Conservation (phyloP, 1,140 invertebrate species). For the Thereuonema tuberculata region DNA sequence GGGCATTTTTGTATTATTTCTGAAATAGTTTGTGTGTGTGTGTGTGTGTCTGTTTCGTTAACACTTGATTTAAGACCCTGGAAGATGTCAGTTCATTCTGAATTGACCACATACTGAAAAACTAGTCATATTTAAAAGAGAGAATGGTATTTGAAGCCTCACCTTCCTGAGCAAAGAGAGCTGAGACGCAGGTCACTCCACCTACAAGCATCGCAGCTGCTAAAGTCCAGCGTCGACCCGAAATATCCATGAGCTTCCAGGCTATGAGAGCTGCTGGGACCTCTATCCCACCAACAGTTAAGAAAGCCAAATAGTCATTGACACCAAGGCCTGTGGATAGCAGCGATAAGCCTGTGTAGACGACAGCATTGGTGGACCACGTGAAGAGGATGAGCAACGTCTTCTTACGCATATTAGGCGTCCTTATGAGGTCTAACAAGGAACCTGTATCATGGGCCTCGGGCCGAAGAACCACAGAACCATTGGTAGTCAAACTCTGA, state of each 20-base stretch:
- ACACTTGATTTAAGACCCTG: too few relatives aligned
- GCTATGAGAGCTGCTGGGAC: constrained; percentile 23
- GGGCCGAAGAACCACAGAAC: too few relatives aligned
- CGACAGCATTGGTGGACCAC: constrained; percentile 69
- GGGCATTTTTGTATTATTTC: too few relatives aligned
- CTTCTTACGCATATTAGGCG: constrained; percentile 59
- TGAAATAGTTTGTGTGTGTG: too few relatives aligned
- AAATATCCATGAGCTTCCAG: constrained; percentile 21
- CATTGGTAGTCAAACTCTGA: too few relatives aligned
- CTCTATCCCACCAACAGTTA: constrained; percentile 39
- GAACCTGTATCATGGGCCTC: background rate
- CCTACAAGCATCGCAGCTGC: constrained; percentile 23
- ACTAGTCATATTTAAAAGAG: too few relatives aligned
- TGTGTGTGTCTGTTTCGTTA: too few relatives aligned
- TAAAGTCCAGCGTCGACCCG: constrained; percentile 26
- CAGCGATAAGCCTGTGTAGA: constrained; percentile 67
- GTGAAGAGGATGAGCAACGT: constrained; percentile 68
- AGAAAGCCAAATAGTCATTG: constrained; percentile 51
- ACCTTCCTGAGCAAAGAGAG: constrained; percentile 23
- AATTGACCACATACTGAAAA: too few relatives aligned
- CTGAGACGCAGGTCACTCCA: constrained; percentile 24
- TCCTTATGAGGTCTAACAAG: constrained; percentile 42
- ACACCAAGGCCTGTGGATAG: constrained; percentile 59
- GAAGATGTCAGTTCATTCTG: too few relatives aligned
- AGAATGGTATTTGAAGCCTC: background rate